A percentile compares a stretch with the other conserved stretches of the same genome.
Conservation (phyloP, 2,888 invertebrate species). For the Hyalella azteca region DNA sequence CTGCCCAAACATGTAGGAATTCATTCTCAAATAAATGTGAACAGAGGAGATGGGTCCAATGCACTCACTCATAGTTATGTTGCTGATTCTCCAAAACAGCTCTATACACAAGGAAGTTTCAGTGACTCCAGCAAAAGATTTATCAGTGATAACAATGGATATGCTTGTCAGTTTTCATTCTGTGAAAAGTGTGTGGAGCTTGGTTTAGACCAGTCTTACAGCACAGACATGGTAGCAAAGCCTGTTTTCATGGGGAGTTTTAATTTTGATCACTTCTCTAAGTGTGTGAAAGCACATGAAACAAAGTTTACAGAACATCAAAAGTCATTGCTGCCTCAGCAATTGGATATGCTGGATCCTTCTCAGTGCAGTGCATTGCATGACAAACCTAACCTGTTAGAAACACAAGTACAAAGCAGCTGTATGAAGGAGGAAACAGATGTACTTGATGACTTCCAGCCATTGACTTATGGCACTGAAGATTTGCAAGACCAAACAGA, state of each 20-base stretch:
- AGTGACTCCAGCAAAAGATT: too few relatives aligned
- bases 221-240: slow-evolving; percentile 12
- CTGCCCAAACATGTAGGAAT: too few relatives aligned
- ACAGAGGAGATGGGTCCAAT: too few relatives aligned
- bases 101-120: too few relatives aligned
- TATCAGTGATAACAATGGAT: too few relatives aligned
- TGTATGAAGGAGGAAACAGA: background rate
- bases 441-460: background rate
- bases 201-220: slow-evolving; percentile 10
- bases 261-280: background rate
- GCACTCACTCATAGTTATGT: too few relatives aligned
- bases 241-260: slow-evolving; percentile 13
- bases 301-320: background rate
- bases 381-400: too few relatives aligned
- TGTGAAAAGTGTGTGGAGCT: slow-evolving; percentile 14
- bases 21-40: too few relatives aligned
- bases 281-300: background rate
- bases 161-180: background rate
- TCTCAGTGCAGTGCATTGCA: too few relatives aligned
- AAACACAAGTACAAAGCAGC: too few relatives aligned
- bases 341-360: too few relatives aligned
- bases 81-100: too few relatives aligned
- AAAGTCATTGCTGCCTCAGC: background rate
- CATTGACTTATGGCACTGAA: slow-evolving; percentile 3
- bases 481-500: background rate